Percentiles rank a stretch among this genome's conserved stretches.
Evolutionary conservation across 2,113 vertebrate genomes (phyloP).

Genomic region (Ageneiosus marmoratus): DNA sequence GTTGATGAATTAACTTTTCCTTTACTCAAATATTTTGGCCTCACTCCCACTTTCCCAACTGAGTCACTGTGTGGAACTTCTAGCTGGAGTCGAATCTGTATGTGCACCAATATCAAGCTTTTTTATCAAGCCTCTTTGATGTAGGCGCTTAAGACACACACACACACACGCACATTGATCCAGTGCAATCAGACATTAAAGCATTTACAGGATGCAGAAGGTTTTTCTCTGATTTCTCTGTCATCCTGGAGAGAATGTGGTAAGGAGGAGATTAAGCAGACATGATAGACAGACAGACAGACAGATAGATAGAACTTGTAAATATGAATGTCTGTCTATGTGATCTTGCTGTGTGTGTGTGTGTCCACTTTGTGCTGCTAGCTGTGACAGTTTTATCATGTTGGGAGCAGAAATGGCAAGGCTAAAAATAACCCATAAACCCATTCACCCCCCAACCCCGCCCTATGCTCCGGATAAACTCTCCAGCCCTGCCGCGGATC

Average conservation of each 20-base stretch:
- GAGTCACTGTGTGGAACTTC: background rate
- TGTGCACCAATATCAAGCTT: background rate
- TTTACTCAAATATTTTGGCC: background rate
- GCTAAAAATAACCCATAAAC: slow-evolving; percentile 72
- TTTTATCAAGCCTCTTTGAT: background rate
- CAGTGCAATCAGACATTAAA: slow-evolving; percentile 27
- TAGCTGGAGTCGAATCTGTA: background rate
- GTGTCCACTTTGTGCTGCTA: slow-evolving; percentile 14
- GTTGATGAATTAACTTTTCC: background rate
- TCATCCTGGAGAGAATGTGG: background rate
- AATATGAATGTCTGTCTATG: background rate
- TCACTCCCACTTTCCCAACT: background rate
- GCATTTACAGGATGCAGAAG: background rate
- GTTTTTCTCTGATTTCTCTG: slow-evolving; percentile 20
- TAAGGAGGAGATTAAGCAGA: background rate
- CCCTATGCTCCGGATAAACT: slow-evolving; percentile 54
- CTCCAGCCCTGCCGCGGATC: slow-evolving; percentile 40
- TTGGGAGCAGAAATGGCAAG: slow-evolving; percentile 58
- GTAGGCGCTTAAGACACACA: background rate
- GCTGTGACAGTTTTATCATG: slow-evolving; percentile 45
- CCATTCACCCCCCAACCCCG: slow-evolving; percentile 58
- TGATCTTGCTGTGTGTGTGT: background rate
- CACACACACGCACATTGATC: slow-evolving; percentile 1
- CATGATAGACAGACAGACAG: background rate
- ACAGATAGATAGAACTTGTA: background rate